phyloP scores from a whole-genome alignment of 2,797 vertebrate genomes.

The Novumbra hubbsi region DNA sequence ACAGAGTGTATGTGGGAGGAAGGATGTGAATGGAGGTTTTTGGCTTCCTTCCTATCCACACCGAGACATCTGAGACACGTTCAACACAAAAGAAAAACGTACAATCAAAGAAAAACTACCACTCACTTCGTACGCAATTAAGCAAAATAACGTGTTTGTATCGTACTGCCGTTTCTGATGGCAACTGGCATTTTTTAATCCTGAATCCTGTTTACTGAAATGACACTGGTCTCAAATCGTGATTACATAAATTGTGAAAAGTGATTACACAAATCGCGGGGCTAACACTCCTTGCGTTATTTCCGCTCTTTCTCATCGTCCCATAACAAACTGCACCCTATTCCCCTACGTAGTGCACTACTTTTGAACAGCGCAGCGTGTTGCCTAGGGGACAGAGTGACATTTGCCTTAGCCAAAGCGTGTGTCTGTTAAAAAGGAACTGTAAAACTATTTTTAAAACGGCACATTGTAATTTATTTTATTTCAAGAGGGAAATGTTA shows the following conservation, averaged over 20 bases:
- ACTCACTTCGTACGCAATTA: background rate
- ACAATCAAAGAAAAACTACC: background rate
- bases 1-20: background rate
- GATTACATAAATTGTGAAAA: too few species aligned
- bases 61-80: background rate
- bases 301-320: too few species aligned
- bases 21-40: background rate
- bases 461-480: conserved; percentile 69
- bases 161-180: too few species aligned
- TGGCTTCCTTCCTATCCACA: background rate
- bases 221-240: too few species aligned
- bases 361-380: too few species aligned
- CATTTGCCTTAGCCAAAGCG: background rate
- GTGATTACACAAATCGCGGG: too few species aligned
- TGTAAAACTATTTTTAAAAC: conserved; percentile 64
- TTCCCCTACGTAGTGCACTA: background rate
- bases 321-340: too few species aligned
- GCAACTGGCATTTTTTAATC: too few species aligned
- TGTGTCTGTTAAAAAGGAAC: conserved; percentile 56
- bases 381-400: background rate
- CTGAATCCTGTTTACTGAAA: too few species aligned
- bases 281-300: too few species aligned
- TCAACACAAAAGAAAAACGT: background rate
- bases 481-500: conserved; percentile 59
- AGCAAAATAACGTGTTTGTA: too few species aligned